Base-by-base conservation (phyloP, 2,888 invertebrate species). In the Polyommatus icarus region DNA sequence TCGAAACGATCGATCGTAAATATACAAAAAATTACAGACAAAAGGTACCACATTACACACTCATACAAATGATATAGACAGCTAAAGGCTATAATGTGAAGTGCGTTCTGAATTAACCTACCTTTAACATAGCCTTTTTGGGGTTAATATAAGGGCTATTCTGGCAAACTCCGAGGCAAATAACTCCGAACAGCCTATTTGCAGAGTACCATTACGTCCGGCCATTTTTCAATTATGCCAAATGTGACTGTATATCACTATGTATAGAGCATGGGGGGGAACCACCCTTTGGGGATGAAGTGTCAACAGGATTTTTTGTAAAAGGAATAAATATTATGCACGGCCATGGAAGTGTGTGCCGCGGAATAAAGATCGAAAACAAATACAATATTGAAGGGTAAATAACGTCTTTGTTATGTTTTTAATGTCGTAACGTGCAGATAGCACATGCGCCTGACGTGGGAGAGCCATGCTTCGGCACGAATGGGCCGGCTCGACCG, bases 151-250 rank as follows among this genome's bases (percentile, higher is more conserved):
- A 54, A 54, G 54, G 54, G 18, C 18, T 18, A 54, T 54, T 54
- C 18, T 54, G 18, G 15, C 18, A 54, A 54, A 54, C 54, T 54
- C 57, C 20, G 18, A 71, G 76, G 77, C 67, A n/a, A 18, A 76
- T 82, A 46, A 1, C 40, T 46, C 46, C 15, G 6, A 15, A 71
- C 36, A 77, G 36, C 36, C 89, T 89, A 91, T 90, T 90, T 87
- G 88, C 88, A 87, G 86, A 89, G 91, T 87, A 85, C 86, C 85
- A 90, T 92, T 92, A 90, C 80, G 78, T 85, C 82, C 84, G 84
- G 91, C 91, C 91, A 92, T 93, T 93, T 94, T 94, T 93, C 93
- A 94, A 93, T 94, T 93, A 93, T 91, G 87, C 90, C 90, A 92
- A 93, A 93, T 93, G 93, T 91, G 88, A 89, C 88, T 88, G 88